These are phyloP conservation scores for Megastigmus dorsalis DNA, from an alignment of 2,888 invertebrate species.

Conservation along the genomic window DNA sequence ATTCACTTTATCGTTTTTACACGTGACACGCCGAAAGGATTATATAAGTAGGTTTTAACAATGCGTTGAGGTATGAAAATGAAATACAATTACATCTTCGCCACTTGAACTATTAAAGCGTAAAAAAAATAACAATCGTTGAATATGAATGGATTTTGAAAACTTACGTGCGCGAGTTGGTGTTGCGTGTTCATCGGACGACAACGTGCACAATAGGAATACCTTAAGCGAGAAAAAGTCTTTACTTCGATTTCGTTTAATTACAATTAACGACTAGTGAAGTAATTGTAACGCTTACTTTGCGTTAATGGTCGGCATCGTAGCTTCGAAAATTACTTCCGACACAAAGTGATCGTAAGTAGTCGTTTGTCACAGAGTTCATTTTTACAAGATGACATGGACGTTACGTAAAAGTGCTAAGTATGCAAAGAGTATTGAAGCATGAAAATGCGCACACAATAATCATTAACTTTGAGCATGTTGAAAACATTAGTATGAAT, in stretches of 20 bases:
- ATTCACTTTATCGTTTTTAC: slow-evolving; percentile 40
- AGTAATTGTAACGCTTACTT: no score
- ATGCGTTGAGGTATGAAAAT: slow-evolving; percentile 27
- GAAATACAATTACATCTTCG: slow-evolving; percentile 16
- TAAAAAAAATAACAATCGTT: slow-evolving; percentile 22
- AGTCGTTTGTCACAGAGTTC: not conserved
- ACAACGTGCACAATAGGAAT: no score
- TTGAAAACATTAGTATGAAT: not conserved
- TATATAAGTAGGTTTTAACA: slow-evolving; percentile 39
- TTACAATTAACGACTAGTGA: no score
- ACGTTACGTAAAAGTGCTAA: slow-evolving; percentile 31
- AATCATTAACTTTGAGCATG: slow-evolving; percentile 6
- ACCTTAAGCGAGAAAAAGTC: no score
- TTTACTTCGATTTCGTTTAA: no score
- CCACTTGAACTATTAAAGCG: slow-evolving; percentile 19
- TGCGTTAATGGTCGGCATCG: no score
- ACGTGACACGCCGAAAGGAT: slow-evolving; percentile 35
- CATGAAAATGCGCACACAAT: slow-evolving; percentile 30
- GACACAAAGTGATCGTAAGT: not conserved
- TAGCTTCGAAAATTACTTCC: not conserved
- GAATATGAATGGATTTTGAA: slow-evolving; percentile 25
- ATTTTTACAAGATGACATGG: slow-evolving; percentile 14
- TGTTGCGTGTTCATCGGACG: no score
- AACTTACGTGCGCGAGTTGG: no score
- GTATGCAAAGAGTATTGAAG: slow-evolving; percentile 17